Base-by-base conservation (phyloP, 2,888 invertebrate species). In the Drosophila falleni region DNA sequence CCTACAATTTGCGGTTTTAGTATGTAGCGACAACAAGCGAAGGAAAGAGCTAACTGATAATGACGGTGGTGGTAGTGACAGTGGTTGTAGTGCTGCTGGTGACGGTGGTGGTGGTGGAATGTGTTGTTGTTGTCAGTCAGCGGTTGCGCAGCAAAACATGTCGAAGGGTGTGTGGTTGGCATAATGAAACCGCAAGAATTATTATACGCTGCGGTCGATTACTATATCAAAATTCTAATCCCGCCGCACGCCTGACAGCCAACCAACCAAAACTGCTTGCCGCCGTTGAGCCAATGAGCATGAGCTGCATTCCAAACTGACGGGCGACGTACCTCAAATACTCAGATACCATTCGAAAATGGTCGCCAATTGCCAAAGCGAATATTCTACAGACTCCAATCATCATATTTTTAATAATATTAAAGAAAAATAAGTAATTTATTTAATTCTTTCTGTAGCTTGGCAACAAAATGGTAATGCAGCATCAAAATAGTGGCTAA, bases 181-280 rank as follows among this genome's bases (percentile, higher is more conserved):
- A 77, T 91, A 90, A 90, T 89, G 84, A 86, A 91, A 90, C 90
- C 91, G 77, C 91, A 91, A 86, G 81, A 90, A 84, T 90, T 90
- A 90, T 90, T 89, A 87, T 80, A 87, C 81, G 81, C 87, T 89
- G 89, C 78, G 90, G 90, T 90, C 79, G 85, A 82, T 83, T 80
- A 85, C 80, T 89, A 88, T 83, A 88, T 87, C 80, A 87, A 85
- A 72, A 82, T 74, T 78, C 78, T 73, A 81, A 82, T 77, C 74
- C 79, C 71, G 60, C 71, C 67, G 74, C 71, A 69, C 67, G 74
- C 71, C 74, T 53, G 72, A 63, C 54, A 54, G 47, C 55, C 56
- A 77, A 61, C 81, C 83, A 81, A 81, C 83, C 83, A 84, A 84
- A 87, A 81, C 66, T 39, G 63, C 81, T 64, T 42, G 23, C 53